phyloP scores from a whole-genome alignment of 2,797 vertebrate genomes.

The Manis javanica region DNA sequence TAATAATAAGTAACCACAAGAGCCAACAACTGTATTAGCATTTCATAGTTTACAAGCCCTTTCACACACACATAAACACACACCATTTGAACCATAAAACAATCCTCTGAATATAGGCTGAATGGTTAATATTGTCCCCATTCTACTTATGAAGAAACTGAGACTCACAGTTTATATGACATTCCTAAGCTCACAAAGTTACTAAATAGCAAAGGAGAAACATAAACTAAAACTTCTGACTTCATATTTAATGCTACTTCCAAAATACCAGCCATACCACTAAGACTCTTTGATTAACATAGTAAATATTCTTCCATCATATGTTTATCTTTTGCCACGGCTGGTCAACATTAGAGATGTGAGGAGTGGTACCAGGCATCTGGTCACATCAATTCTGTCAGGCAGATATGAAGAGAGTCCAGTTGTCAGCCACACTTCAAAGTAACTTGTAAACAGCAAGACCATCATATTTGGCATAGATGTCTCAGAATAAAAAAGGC shows the following conservation, averaged over 20 bases:
- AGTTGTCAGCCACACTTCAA: background rate
- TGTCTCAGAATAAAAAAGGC: background rate
- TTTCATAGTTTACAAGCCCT: background rate
- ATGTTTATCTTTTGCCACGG: conserved; percentile 53
- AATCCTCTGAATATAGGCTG: background rate
- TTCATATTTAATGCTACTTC: conserved; percentile 29
- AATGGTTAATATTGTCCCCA: background rate
- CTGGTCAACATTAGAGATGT: conserved; percentile 29
- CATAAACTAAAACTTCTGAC: conserved; percentile 24
- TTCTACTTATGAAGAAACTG: conserved; percentile 37
- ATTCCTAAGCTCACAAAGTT: background rate
- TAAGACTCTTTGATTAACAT: conserved; percentile 24
- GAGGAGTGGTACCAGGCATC: background rate
- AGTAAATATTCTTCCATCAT: background rate
- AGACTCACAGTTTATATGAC: background rate
- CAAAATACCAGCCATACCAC: conserved; percentile 42
- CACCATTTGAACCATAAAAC: background rate
- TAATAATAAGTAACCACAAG: background rate
- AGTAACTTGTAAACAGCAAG: conserved; percentile 53
- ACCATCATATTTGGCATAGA: background rate
- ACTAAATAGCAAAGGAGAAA: conserved; percentile 18
- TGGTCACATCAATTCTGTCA: background rate
- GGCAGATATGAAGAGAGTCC: background rate
- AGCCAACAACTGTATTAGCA: background rate
- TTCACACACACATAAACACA: background rate